Percentiles rank a stretch among this genome's conserved stretches.
Conservation (phyloP, 1,140 invertebrate genomes). For the Brachionus plicatilis region DNA sequence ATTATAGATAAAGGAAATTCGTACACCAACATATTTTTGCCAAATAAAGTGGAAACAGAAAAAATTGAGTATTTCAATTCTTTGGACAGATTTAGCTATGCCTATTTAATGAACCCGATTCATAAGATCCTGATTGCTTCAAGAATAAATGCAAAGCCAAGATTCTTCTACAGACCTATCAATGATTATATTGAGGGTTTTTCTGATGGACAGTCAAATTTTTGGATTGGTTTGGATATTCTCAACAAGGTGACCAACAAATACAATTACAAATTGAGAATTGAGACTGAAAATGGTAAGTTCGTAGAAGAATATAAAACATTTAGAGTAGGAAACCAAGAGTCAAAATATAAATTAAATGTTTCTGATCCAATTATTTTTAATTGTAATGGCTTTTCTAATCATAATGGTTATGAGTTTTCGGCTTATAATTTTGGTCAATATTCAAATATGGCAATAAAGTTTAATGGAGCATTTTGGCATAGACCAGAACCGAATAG, state of each 20-base stretch:
- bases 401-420: background rate
- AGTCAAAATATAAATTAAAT: background rate
- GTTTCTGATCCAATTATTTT: background rate
- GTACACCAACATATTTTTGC: background rate
- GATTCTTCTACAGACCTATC: background rate
- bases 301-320: background rate
- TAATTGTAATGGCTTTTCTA: background rate
- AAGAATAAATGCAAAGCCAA: background rate
- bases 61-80: background rate
- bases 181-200: conserved; percentile 21
- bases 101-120: background rate
- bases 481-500: no score
- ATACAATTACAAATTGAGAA: conserved; percentile 4
- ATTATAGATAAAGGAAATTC: background rate
- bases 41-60: background rate
- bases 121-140: conserved; percentile 20
- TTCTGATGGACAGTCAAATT: conserved; percentile 18
- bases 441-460: background rate
- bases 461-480: background rate
- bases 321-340: background rate
- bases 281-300: background rate
- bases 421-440: background rate
- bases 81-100: background rate
- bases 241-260: conserved; percentile 8
- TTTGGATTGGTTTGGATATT: conserved; percentile 33